phyloP scores from a whole-genome alignment of 1,140 invertebrate species.

The Zophobas atratus region DNA sequence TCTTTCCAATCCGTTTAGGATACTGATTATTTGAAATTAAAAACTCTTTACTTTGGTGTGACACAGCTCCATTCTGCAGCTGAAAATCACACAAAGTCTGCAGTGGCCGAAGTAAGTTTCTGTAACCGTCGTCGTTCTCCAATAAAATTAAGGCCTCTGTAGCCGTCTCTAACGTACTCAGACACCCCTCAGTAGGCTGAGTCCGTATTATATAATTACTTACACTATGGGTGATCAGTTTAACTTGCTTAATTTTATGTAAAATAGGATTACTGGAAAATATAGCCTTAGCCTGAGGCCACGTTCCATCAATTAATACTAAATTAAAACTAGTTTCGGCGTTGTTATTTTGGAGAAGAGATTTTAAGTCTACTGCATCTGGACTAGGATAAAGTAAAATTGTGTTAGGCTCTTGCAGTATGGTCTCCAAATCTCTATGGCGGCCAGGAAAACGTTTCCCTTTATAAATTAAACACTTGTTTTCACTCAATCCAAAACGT shows the following conservation, averaged over 20 bases:
- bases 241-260: slow-evolving; percentile 80
- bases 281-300: slow-evolving; percentile 93
- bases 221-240: slow-evolving; percentile 78
- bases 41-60: slow-evolving; percentile 94
- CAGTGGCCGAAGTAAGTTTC: slow-evolving; percentile 82
- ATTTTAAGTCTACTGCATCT: slow-evolving; percentile 76
- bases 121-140: slow-evolving; percentile 79
- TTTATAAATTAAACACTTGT: slow-evolving; percentile 84
- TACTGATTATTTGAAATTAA: slow-evolving; percentile 89
- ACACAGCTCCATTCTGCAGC: slow-evolving; percentile 90
- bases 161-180: slow-evolving; percentile 93
- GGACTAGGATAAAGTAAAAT: slow-evolving; percentile 88
- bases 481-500: slow-evolving; percentile 78
- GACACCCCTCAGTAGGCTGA: slow-evolving; percentile 91
- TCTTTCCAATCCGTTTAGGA: slow-evolving; percentile 86
- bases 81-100: slow-evolving; percentile 89
- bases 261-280: slow-evolving; percentile 82
- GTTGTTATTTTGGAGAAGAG: slow-evolving; percentile 62
- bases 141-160: slow-evolving; percentile 85
- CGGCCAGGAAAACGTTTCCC: slow-evolving; percentile 88
- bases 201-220: slow-evolving; percentile 95
- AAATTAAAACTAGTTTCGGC: slow-evolving; percentile 77
- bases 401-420: slow-evolving; percentile 80
- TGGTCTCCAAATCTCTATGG: slow-evolving; percentile 77
- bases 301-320: slow-evolving; percentile 93